Base-by-base conservation (phyloP, 2,888 invertebrate genomes). In the Brachycybe producta region DNA sequence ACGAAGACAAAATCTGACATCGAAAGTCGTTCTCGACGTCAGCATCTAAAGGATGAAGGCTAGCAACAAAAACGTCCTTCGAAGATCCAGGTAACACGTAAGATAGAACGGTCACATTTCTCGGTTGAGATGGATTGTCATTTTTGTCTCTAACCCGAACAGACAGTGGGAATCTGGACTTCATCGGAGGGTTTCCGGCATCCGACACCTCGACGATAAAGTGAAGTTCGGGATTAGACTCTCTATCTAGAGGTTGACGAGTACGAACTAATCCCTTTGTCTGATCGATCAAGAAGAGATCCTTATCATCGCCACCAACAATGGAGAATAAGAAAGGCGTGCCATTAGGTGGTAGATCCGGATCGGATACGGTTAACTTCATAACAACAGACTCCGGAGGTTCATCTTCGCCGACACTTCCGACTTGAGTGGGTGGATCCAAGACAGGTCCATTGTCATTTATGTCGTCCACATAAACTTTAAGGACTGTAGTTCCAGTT, bases 371-470 rank as follows among this genome's bases (percentile, higher is more conserved):
- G 4, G 79, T 75, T n/a, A 94, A 70, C 0, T 82, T 83, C 75
- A 84, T 80, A 11, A 92, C 79, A 56, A 77, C 81, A 0, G 86
- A 84, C 52, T 81, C 83, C 0, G 83, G 76, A 0, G 84, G 84
- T 65, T 87, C 84, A 63, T 91, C 90, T 69, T 94, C 94, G 51
- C 77, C 75, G 1, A 94, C 79, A 56, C 80, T 78, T 0, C 87
- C 91, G 36, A 80, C 67, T 19, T 82, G 75, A 56, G 77, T 77
- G 1, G 75, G 70, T 0, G 79, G 72, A 56, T 82, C 80, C 61
- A 94, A 87, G 30, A 78, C 69, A 0, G 92, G 94, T 0, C 86
- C 87, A 64, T 92, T 92, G 62, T 94, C 92, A 63, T 94, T 94
- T n/a, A 90, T 76, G 65, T 94, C 92, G 7, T 77, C 74, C 1